Evolutionary conservation across 2,888 invertebrate species (phyloP), one percentile per base, ranked within the genome.

Genomic region (Sepiola atlantica): DNA sequence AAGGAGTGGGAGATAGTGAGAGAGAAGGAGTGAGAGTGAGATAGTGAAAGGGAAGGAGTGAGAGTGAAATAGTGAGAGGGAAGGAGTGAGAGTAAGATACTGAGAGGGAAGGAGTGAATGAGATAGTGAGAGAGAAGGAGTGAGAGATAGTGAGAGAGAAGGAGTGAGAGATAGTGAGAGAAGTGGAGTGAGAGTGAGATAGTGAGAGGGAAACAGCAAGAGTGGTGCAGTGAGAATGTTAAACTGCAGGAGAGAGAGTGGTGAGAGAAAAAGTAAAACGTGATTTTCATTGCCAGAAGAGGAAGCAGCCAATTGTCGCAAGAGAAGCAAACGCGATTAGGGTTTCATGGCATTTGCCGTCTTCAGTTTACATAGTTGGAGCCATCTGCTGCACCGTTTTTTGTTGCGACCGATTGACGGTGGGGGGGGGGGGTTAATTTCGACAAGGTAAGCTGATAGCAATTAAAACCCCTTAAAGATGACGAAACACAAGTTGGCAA

Each of bases 11-110:
- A 28, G 28, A 24, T 28, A 2, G 61, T 10, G 28, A 24, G 8
- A 4, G 8, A 28, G 4, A 61, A 12, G 0, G 16, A 77, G n/a
- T n/a, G 0, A 18, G 14, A 16, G 18, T 0, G 0, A n/a, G n/a
- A n/a, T 14, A 12, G 12, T 12, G n/a, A 16, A 12, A n/a, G 16
- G 10, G n/a, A n/a, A n/a, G 12, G 12, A n/a, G 12, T n/a, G 10
- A n/a, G 77, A 10, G 28, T 10, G n/a, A n/a, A n/a, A n/a, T 14
- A n/a, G 8, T 0, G 12, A 77, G 10, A 77, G 2, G 10, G n/a
- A n/a, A 12, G 28, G n/a, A 16, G 18, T 14, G 28, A 77, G 18
- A n/a, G n/a, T 2, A 18, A n/a, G n/a, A n/a, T n/a, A 10, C 8
- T 10, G 1, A 28, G n/a, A n/a, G 16, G 10, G 10, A 28, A n/a